phyloP scores from a whole-genome alignment of 2,113 vertebrate genomes.

The Myiopsitta monachus region DNA sequence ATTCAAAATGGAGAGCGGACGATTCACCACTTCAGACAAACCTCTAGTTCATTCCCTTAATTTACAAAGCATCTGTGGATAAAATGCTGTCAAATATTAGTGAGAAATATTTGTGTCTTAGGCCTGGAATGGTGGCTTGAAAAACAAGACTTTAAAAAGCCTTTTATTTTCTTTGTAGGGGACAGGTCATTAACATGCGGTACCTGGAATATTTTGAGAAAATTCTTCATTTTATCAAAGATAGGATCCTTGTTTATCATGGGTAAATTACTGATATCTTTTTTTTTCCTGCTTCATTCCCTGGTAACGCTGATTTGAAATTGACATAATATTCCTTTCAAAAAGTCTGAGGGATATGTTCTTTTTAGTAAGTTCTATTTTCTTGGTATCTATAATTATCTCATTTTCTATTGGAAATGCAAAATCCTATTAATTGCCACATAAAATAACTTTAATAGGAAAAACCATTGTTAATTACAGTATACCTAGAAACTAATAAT shows the following conservation, averaged over 20 bases:
- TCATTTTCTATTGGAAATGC: background rate
- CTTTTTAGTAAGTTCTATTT: background rate
- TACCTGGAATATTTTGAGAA: conserved; percentile 96
- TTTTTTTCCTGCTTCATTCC: background rate
- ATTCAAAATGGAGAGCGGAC: background rate
- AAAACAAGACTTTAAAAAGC: background rate
- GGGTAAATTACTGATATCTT: conserved; percentile 75
- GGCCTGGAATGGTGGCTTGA: background rate
- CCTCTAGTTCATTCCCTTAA: background rate
- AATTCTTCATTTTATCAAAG: conserved; percentile 97
- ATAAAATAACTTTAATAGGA: background rate
- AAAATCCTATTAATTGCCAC: background rate
- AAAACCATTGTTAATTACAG: background rate
- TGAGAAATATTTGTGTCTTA: background rate
- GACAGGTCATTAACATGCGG: conserved; percentile 95
- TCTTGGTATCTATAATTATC: background rate
- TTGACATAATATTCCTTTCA: background rate
- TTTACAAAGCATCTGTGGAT: background rate
- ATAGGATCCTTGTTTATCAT: conserved; percentile 95
- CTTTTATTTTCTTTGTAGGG: conserved; percentile 74
- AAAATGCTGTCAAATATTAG: background rate
- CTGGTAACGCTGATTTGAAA: background rate
- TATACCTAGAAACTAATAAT: background rate
- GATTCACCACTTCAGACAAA: background rate
- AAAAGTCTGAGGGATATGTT: background rate